Evolutionary conservation across 2,888 invertebrate species (phyloP), one percentile per base, ranked within the genome.

Genomic region (Drosophila dives): DNA sequence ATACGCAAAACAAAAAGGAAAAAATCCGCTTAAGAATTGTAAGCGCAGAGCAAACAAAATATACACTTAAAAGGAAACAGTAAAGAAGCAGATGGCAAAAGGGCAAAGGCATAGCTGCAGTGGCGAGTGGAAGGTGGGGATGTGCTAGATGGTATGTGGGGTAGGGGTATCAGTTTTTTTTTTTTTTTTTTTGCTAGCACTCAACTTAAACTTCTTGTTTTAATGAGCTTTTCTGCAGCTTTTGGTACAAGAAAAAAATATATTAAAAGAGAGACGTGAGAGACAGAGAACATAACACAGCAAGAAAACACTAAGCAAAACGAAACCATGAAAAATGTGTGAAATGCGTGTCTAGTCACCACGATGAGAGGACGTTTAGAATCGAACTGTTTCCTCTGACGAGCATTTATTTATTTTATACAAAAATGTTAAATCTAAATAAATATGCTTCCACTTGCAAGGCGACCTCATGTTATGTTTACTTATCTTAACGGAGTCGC

Each of bases 11-110:
- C 32, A 32, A 69, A 38, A 36, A 65, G 48, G 34, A 53, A 71
- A 60, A 68, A 86, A 87, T 82, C 83, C 88, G 83, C 88, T 83
- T 88, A 88, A 83, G 72, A 75, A 83, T 72, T 86, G 81, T 71
- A 77, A 75, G 77, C 60, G 58, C 68, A 58, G 53, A 55, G 55
- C 73, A 84, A 79, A 77, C 70, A 75, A 77, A 88, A 74, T 58
- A 56, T 48, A 69, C 60, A 65, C 62, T 77, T 63, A 73, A 69
- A 64, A 61, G 53, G 56, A 58, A 64, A 72, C 61, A 69, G 72
- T 64, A 69, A 69, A 75, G 58, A 51, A 70, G 23, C 36, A 40
- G 59, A 55, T 49, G 61, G 54, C 36, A 55, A 67, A 50, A 48
- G 36, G 17, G 34, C 38, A 42, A 38, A 23, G 29, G 17, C 33